Percentiles rank a stretch among this genome's conserved stretches.
Evolutionary conservation across 2,113 vertebrate species (phyloP).

Genomic region (Bos indicus): DNA sequence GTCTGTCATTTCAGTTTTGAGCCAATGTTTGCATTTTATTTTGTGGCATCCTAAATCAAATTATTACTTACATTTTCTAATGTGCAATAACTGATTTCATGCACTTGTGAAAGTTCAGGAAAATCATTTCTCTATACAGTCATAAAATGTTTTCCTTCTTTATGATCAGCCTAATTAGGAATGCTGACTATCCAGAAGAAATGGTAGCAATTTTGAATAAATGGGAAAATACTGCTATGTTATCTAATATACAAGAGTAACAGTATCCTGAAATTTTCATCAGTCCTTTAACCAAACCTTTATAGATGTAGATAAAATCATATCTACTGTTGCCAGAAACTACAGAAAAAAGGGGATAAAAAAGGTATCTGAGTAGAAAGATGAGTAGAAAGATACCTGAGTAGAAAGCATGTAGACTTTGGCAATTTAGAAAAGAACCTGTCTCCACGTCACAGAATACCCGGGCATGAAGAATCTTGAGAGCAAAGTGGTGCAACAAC

Average conservation of each 20-base stretch:
- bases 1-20: neutral
- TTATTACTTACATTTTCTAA: neutral
- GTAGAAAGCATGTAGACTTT: neutral
- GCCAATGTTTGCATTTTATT: constrained; percentile 18
- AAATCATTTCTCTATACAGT: neutral
- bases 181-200: neutral
- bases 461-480: neutral
- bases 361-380: neutral
- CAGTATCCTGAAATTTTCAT: neutral
- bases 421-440: neutral
- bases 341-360: neutral
- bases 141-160: constrained; percentile 29
- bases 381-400: neutral
- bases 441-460: neutral
- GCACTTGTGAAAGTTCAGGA: neutral
- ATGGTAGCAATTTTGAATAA: neutral
- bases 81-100: neutral
- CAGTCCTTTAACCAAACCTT: neutral
- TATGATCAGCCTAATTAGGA: neutral
- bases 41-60: neutral
- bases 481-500: neutral
- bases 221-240: neutral
- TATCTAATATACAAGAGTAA: neutral
- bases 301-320: neutral
- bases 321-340: neutral